Conservation (phyloP, 2,797 vertebrate genomes). For the Muscicapa striata region DNA sequence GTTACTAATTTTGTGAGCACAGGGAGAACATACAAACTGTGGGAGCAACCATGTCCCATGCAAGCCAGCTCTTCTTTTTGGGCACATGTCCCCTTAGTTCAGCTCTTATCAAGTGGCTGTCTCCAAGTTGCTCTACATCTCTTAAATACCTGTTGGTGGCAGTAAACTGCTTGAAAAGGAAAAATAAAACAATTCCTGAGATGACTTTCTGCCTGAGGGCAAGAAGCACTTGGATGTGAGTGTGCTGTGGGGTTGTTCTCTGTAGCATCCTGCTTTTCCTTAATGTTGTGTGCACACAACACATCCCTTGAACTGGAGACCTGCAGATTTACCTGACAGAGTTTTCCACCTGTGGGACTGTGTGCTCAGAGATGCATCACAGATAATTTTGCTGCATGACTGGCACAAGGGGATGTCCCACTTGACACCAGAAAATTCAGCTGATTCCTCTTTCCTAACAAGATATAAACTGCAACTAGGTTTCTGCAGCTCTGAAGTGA, state of each 20-base stretch:
- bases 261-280: not conserved
- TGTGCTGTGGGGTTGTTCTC: not conserved
- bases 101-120: not conserved
- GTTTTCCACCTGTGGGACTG: not conserved
- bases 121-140: not conserved
- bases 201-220: not conserved
- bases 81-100: rapidly evolving
- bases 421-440: not conserved
- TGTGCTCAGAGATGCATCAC: rapidly evolving
- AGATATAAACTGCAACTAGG: not conserved
- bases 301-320: not conserved
- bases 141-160: not conserved
- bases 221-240: not conserved
- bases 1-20: not conserved
- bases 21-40: rapidly evolving
- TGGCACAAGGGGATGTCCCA: no score
- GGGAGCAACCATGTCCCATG: not conserved
- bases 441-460: not conserved
- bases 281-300: not conserved
- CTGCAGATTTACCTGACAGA: not conserved
- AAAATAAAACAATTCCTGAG: not conserved
- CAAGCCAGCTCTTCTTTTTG: not conserved
- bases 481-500: not conserved
- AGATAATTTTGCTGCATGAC: not conserved
- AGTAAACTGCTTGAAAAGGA: not conserved